Base-by-base conservation (phyloP, 2,113 vertebrate species). In the Hippopotamus amphibius region DNA sequence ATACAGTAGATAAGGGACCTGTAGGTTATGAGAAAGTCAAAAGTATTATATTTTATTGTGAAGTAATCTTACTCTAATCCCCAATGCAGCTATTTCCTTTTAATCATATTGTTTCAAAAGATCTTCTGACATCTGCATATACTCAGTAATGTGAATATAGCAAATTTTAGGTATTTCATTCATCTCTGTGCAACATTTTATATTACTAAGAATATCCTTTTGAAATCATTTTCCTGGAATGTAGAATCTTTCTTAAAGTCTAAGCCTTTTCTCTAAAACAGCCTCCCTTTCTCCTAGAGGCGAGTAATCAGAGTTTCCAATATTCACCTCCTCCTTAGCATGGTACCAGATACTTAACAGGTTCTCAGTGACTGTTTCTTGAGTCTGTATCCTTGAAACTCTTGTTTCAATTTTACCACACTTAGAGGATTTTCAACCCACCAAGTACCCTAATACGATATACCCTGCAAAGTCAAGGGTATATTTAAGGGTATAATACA, bases 121-220 rank as follows among this genome's bases (percentile, higher is more conserved):
- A 37, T 72, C 41, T 16, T 82, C 59, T 96, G 59, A n/a, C 17
- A n/a, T 63, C 50, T 86, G 10, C 43, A 69, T 50, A 68, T 68
- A 77, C 30, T 88, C 41, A 57, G 6, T 80, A 90, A 80, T 61
- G 41, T 41, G 61, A 79, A 68, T 33, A n/a, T n/a, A 33, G 19
- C 72, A 92, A 83, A 55, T 28, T 90, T 86, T 66, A 86, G 41
- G 16, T 79, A 83, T 92, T 96, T 82, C 22, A 83, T 6, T 95
- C 33, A 17, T 69, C 28, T 82, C 68, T 85, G 2, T 59, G n/a
- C 5, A 69, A 24, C 12, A 4, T 82, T 77, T 88, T 79, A 83
- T 72, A 72, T 82, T 57, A 66, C 28, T 88, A 69, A 81, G 14
- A 37, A 46, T 68, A 5, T 63, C 28, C 22, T 91, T 85, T 93